These are phyloP conservation scores for Saccostrea echinata DNA, from an alignment of 1,140 invertebrate species.

Conservation along the genomic window DNA sequence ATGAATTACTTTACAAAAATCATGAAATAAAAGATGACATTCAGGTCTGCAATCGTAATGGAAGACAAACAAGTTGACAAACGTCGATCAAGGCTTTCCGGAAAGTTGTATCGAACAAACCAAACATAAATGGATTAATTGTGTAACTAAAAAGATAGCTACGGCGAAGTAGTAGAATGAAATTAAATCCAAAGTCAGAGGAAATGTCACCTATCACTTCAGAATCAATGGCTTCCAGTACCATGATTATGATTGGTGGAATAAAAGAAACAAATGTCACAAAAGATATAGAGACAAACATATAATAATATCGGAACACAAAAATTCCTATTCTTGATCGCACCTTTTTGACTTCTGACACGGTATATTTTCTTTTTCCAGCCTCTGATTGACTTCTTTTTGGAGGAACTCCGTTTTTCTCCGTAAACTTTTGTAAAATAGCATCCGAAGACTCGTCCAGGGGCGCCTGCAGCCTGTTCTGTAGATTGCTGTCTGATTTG, in stretches of 20 bases:
- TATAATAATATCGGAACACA: slow-evolving; percentile 36
- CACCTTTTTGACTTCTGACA: slow-evolving; percentile 12
- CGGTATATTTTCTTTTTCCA: not conserved
- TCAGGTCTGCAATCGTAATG: not conserved
- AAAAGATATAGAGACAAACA: slow-evolving; percentile 24
- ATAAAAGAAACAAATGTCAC: slow-evolving; percentile 19
- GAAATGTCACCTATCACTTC: not conserved
- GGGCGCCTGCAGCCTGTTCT: too few species aligned
- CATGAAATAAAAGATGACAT: not conserved
- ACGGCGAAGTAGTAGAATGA: not conserved
- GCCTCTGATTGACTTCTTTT: slow-evolving; percentile 19
- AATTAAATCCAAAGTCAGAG: not conserved
- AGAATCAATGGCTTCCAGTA: not conserved
- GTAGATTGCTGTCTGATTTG: not conserved
- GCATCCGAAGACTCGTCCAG: not conserved
- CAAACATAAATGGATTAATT: slow-evolving; percentile 40
- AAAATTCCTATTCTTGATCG: not conserved
- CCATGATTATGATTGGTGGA: not conserved
- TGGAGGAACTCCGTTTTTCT: not conserved
- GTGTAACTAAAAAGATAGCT: slow-evolving; percentile 14
- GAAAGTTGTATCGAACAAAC: slow-evolving; percentile 28
- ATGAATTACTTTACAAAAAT: too few species aligned
- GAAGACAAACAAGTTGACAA: not conserved
- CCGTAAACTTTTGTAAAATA: not conserved
- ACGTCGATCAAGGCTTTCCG: not conserved